Base-by-base conservation (phyloP, 1,140 invertebrate species). In the Solenopsis invicta region DNA sequence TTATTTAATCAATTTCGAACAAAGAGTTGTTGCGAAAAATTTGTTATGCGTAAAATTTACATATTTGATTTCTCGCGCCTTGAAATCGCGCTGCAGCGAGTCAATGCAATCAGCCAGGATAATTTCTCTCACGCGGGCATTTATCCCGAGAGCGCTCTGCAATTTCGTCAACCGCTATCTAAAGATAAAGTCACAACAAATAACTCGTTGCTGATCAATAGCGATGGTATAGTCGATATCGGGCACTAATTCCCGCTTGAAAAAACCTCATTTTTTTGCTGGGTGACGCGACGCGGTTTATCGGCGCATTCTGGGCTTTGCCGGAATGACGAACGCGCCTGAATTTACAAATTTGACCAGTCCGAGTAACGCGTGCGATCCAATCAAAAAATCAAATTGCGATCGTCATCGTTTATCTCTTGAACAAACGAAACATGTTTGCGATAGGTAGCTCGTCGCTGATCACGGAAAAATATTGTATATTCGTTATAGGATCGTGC, bases 301-400 rank as follows among this genome's bases (percentile, higher is more conserved):
- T 84, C 80, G 69, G n/a, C 29, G 80, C 69, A 48, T 84, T 62
- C 80, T 50, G 41, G 45, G n/a, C 13, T 34, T 37, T 13, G 69
- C n/a, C 69, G n/a, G 69, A 48, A 61, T 84, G 67, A 61, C 54
- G 80, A 74, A 82, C 80, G 37, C 80, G 29, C 3, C n/a, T 9
- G 41, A 84, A 84, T 84, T 75, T 84, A 75, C 69, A 84, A 62
- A 84, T 75, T 84, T 84, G 69, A 82, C 80, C 48, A 50, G 21
- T 29, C 21, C 50, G 64, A 81, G 37, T 29, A 81, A 54, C 56
- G 21, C 37, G 54, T 24, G n/a, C 41, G 69, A 84, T 84, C 37
- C 80, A 84, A 84, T 84, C 69, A 84, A 84, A 84, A 84, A 84
- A 84, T 84, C 67, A 84, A 84, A 84, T 75, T 75, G 80, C 80